Percentiles rank a stretch among this genome's conserved stretches.
These are phyloP conservation scores for Hypercompe scribonia DNA, from an alignment of 2,888 invertebrate genomes.

Conservation along the genomic window DNA sequence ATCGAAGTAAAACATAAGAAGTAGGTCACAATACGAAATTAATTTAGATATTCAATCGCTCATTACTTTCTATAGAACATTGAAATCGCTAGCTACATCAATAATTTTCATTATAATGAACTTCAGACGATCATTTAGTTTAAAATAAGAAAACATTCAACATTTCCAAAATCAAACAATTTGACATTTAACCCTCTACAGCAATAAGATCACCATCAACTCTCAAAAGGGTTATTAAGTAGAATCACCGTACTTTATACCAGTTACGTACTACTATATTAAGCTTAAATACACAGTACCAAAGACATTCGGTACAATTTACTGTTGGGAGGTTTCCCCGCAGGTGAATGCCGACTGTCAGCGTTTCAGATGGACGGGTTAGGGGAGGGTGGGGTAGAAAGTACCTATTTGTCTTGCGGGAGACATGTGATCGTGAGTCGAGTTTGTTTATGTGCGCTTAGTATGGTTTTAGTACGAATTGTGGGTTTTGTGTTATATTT, in stretches of 20 bases:
- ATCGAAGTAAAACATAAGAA: background rate
- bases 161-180: constrained; percentile 15
- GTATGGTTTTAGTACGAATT: constrained; percentile 45
- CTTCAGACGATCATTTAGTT: background rate
- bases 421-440: constrained; percentile 76
- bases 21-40: background rate
- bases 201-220: constrained; percentile 21
- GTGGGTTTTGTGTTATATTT: constrained; percentile 5
- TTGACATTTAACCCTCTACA: constrained; percentile 19
- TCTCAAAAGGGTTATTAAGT: constrained; percentile 33
- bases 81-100: background rate
- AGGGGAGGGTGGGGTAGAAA: constrained; percentile 48
- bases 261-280: constrained; percentile 48
- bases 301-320: constrained; percentile 59
- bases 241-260: constrained; percentile 41
- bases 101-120: constrained; percentile 2
- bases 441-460: constrained; percentile 75
- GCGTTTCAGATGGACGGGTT: constrained; percentile 65
- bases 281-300: constrained; percentile 57
- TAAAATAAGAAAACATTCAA: background rate
- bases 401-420: constrained; percentile 77
- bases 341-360: constrained; percentile 80
- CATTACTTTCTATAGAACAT: background rate
- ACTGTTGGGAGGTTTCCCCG: constrained; percentile 59
- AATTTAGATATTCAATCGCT: background rate